These are phyloP conservation scores for Crocuta crocuta DNA, from an alignment of 2,113 vertebrate genomes.

Conservation along the genomic window DNA sequence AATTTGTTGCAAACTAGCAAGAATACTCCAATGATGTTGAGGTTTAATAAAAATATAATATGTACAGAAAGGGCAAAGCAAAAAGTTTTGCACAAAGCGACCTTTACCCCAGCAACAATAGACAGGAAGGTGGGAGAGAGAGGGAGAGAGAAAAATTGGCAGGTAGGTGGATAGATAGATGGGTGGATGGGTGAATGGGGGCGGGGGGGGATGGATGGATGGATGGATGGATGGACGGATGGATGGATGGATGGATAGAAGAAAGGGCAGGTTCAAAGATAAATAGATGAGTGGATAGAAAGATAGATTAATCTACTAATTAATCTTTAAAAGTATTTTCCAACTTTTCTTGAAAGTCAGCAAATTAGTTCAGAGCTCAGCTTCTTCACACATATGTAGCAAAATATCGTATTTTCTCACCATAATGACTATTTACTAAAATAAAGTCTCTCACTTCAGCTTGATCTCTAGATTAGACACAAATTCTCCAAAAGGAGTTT, in stretches of 20 bases:
- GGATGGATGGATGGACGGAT: not conserved
- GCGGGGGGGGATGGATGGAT: not conserved
- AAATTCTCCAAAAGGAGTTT: not conserved
- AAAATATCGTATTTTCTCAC: not conserved
- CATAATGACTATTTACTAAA: not conserved
- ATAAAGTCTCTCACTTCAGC: not conserved
- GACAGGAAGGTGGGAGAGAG: fast-evolving
- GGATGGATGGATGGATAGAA: not conserved
- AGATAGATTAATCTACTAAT: not conserved
- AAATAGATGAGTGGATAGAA: not conserved
- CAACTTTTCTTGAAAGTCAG: not conserved
- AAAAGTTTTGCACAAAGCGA: not conserved
- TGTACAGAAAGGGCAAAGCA: not conserved
- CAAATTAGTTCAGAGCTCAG: not conserved
- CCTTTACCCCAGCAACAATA: not conserved
- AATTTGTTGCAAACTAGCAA: not conserved
- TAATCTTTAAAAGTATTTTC: not conserved
- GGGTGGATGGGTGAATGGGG: too few relatives aligned
- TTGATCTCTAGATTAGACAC: not conserved
- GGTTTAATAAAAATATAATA: slow-evolving; percentile 9
- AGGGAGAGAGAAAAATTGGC: too few relatives aligned
- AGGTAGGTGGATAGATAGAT: fast-evolving
- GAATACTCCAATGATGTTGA: not conserved
- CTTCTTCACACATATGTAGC: not conserved
- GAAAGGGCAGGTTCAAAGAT: not conserved